These are phyloP conservation scores for Meandrina meandrites DNA, from an alignment of 92 coral and sea anemone genomes.

Conservation along the genomic window DNA sequence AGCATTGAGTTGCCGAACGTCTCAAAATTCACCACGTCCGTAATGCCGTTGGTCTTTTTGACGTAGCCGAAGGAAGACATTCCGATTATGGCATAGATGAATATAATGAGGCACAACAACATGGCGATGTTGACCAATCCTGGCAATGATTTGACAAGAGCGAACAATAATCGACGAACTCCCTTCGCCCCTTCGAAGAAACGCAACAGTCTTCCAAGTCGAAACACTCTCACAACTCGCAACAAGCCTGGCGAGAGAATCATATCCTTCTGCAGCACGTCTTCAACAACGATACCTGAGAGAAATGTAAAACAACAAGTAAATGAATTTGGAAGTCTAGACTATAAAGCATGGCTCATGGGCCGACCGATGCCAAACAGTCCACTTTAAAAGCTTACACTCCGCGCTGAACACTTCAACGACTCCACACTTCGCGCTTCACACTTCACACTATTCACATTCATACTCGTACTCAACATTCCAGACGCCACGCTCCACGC, in stretches of 20 bases:
- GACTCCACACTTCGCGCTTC: neutral
- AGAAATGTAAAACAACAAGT: neutral
- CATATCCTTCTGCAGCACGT: slow-evolving; percentile 79
- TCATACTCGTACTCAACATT: neutral
- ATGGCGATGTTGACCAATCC: slow-evolving; percentile 96
- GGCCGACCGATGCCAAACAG: neutral
- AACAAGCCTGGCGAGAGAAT: slow-evolving; percentile 95
- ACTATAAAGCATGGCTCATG: neutral
- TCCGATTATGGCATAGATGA: slow-evolving; percentile 96
- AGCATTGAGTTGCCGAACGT: slow-evolving; percentile 90
- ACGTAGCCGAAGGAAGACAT: slow-evolving; percentile 99
- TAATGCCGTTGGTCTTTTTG: slow-evolving; percentile 86
- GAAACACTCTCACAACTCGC: slow-evolving; percentile 95
- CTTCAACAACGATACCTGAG: slow-evolving; percentile 82
- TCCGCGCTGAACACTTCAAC: neutral
- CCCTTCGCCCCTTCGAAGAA: slow-evolving; percentile 99
- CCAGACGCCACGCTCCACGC: neutral
- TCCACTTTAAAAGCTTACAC: neutral
- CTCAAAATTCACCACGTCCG: slow-evolving; percentile 96
- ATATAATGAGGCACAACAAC: slow-evolving; percentile 86
- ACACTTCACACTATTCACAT: neutral
- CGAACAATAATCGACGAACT: slow-evolving; percentile 88
- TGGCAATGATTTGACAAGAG: slow-evolving; percentile 92
- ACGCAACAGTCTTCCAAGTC: slow-evolving; percentile 89
- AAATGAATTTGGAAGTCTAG: neutral